Evolutionary conservation across 1,140 invertebrate species (phyloP).

Genomic region (Araneus ventricosus): DNA sequence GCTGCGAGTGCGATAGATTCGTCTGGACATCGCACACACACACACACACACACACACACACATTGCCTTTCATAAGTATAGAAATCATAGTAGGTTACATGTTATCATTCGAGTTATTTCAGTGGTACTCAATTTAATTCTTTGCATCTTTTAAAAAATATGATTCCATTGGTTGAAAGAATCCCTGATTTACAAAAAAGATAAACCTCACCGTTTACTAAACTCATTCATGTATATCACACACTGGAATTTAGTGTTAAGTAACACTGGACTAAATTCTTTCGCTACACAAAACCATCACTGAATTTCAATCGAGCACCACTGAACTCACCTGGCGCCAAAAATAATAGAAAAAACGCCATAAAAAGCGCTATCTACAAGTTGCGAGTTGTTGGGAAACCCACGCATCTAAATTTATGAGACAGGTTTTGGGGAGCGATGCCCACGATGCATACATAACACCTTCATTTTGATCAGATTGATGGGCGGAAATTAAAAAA

Average conservation of each 20-base stretch:
- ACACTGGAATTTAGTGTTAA: neutral
- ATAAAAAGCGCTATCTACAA: neutral
- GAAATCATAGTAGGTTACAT: no score
- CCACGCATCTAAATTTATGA: slow-evolving; percentile 19
- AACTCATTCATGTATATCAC: no score
- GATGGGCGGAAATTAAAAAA: neutral
- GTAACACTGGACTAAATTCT: neutral
- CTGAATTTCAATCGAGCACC: neutral
- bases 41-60: no score
- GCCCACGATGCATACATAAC: neutral
- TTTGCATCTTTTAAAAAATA: no score
- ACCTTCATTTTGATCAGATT: neutral
- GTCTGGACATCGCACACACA: no score
- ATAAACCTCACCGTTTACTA: no score
- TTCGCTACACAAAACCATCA: neutral
- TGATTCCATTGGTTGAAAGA: no score
- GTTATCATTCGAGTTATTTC: no score
- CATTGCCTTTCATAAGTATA: no score
- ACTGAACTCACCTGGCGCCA: neutral
- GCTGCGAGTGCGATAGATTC: no score
- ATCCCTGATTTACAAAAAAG: no score
- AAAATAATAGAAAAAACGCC: neutral
- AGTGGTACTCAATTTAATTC: no score
- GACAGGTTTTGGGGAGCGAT: neutral
- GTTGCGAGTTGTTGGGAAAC: neutral